Conservation (phyloP, 2,797 vertebrate species). For the Anguilla obscura region DNA sequence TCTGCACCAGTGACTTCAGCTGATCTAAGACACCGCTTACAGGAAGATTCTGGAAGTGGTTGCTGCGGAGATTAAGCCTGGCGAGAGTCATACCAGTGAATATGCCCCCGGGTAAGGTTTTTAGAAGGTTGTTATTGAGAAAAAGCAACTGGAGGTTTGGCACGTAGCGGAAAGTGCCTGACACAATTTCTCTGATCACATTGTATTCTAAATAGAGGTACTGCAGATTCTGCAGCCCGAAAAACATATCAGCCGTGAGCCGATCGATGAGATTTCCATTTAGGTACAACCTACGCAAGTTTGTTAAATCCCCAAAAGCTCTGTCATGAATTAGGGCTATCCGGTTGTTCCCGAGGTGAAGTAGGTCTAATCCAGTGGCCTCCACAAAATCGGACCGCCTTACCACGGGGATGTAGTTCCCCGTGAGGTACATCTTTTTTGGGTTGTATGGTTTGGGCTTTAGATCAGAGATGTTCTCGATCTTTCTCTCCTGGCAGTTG, state of each 20-base stretch:
- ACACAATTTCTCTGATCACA: constrained; percentile 84
- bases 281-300: constrained; percentile 89
- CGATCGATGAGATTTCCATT: constrained; percentile 93
- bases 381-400: constrained; percentile 88
- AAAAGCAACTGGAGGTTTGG: constrained; percentile 95
- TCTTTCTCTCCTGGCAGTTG: constrained; percentile 96
- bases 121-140: constrained; percentile 93
- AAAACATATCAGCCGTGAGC: constrained; percentile 84
- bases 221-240: constrained; percentile 89
- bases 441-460: constrained; percentile 96
- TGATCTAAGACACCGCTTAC: constrained; percentile 88
- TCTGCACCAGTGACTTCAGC: constrained; percentile 87
- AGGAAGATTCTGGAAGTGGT: constrained; percentile 87
- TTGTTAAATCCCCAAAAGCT: constrained; percentile 88
- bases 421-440: constrained; percentile 98
- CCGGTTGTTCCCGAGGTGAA: constrained; percentile 95
- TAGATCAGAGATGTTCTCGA: constrained; percentile 89
- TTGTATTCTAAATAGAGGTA: constrained; percentile 97
- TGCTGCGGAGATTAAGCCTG: constrained; percentile 88
- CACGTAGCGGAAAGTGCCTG: constrained; percentile 83
- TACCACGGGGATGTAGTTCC: constrained; percentile 89
- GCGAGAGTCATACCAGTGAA: constrained; percentile 87
- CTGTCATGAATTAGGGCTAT: constrained; percentile 86
- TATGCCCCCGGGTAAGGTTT: constrained; percentile 81
- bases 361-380: constrained; percentile 88